Evolutionary conservation across 2,888 invertebrate genomes (phyloP), one percentile per base, ranked within the genome.

Genomic region (Proisotoma minuta): DNA sequence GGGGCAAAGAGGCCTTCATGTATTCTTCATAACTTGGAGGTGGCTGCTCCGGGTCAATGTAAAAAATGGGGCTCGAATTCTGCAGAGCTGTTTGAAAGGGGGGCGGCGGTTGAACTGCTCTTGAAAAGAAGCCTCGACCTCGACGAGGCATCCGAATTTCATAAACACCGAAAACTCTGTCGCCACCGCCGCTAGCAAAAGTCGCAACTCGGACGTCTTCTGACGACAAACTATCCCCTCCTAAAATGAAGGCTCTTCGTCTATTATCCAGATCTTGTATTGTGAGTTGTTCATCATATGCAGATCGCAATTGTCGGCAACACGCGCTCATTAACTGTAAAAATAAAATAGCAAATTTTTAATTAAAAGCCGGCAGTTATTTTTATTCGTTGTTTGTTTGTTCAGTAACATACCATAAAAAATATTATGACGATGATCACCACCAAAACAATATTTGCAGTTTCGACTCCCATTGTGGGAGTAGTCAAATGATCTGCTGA

Each of bases 11-110:
- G n/a, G n/a, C n/a, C n/a, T 63, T 66, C 10, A 69, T 29, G 57
- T 65, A 71, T 28, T 71, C 71, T 29, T 69, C 67, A 27, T 71
- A 71, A 18, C 65, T 61, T 10, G 71, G 71, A n/a, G 71, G 71
- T 10, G 69, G 68, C 26, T 71, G 69, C 23, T 69, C 66, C 22
- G 61, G 48, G 48, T 66, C 61, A 27, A 52, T 43, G 49, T 70
- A 59, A 18, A 61, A 62, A 34, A 68, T 63, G 2, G 70, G 70
- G 34, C 62, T 59, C 15, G 70, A 70, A 18, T 65, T 64, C 63
- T 70, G 66, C 12, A 70, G 28, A 10, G 68, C 68, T 26, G 61
- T 60, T 29, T 56, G 65, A 34, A 70, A 70, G 1, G 70, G 64
- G 10, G 70, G 70, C 0, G 70, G 70, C 8, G 60, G 56, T 12